Base-by-base conservation (phyloP, 2,797 vertebrate genomes). In the Bradypodion ventrale region DNA sequence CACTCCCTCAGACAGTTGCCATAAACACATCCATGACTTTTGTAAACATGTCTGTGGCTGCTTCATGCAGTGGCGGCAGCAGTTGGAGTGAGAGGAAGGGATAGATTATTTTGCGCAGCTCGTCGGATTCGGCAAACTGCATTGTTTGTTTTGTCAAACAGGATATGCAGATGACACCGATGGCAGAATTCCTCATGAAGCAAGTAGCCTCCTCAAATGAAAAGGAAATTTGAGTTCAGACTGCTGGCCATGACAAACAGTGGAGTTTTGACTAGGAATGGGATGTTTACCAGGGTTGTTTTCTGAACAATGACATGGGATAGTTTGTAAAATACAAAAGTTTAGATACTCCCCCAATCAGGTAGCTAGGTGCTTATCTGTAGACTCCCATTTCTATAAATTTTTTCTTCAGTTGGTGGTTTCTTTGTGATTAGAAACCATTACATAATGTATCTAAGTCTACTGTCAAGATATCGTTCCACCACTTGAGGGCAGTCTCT, bases 401-500 rank as follows among this genome's bases (percentile, higher is more conserved):
- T 42, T 49, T 35, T 63, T 2, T 25, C 35, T 49, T 21, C 46
- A 75, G 5, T 37, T 25, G 32, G 68, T 73, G 44, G 66, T 52
- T 49, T 79, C 62, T 79, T 66, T 80, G 63, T 42, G 10, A 32
- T 66, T 10, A 27, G 74, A 80, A 75, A 56, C n/a, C 10, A 35
- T 75, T 80, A 69, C 23, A 56, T 60, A 80, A 80, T 32, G 7
- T 27, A 35, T 7, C 37, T 19, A 77, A 23, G 9, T 12, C 42
- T 40, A 62, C 49, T 49, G n/a, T n/a, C 62, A 76, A 69, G 32
- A 72, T 12, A 68, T 29, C 37, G 35, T 29, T 74, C 87, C 60
- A 80, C 93, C 94, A 85, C 92, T 15, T 85, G 94, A 92, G 88
- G 92, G 91, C 94, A 93, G 87, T 42, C 63, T 82, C 84, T 87